Conservation (phyloP, 2,797 vertebrate genomes). For the Ctenopoma kingsleyae region DNA sequence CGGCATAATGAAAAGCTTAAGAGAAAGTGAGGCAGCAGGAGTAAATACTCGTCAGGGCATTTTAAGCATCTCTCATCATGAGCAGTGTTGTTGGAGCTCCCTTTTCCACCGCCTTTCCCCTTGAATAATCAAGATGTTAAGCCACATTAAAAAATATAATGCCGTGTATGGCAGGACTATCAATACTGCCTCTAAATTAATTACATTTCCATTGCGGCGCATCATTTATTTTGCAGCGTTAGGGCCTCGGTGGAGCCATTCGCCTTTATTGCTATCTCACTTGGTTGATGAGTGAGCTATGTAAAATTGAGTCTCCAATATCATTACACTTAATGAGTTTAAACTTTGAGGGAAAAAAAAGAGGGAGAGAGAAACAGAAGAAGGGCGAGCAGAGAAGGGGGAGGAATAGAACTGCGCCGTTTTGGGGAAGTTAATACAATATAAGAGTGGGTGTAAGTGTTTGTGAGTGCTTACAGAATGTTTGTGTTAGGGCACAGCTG, state of each 20-base stretch:
- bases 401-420: conserved; percentile 58
- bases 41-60: conserved; percentile 80
- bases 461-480: conserved; percentile 71
- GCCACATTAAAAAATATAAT: conserved; percentile 98
- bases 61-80: conserved; percentile 80
- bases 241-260: conserved; percentile 97
- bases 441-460: conserved; percentile 76
- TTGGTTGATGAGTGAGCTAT: conserved; percentile 96
- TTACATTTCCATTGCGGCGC: conserved; percentile 98
- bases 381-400: conserved; percentile 46
- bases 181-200: conserved; percentile 99
- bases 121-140: conserved; percentile 95
- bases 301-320: conserved; percentile 97
- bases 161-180: conserved; percentile 97
- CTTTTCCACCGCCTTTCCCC: conserved; percentile 66
- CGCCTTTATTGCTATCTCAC: conserved; percentile 97
- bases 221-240: conserved; percentile 98
- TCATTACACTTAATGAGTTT: conserved; percentile 96
- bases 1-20: conserved; percentile 85
- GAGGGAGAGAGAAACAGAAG: conserved; percentile 52
- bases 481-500: conserved; percentile 75
- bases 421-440: conserved; percentile 78
- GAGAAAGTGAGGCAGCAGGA: conserved; percentile 79
- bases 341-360: conserved; percentile 90
- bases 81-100: conserved; percentile 72